Conservation (phyloP, 35 echinoderm and acorn worm genomes). For the Diadema setosum region DNA sequence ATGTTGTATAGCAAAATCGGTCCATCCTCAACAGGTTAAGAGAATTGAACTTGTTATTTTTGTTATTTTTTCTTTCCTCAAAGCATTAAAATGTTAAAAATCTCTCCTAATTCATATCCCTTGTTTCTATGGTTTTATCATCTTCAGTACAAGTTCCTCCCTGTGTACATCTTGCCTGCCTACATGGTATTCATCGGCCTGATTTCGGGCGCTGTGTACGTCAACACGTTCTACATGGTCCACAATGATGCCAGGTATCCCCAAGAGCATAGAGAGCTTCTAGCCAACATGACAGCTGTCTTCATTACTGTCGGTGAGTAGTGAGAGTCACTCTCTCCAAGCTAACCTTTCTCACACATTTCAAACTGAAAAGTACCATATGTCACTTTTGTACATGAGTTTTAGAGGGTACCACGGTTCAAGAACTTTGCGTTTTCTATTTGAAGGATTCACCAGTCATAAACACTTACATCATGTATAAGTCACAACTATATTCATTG, state of each 20-base stretch:
- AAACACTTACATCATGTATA: not conserved
- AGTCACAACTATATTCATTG: not conserved
- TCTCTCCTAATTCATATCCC: not conserved
- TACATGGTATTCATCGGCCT: conserved; percentile 77
- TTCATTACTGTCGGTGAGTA: conserved; percentile 88
- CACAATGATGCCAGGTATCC: conserved; percentile 50
- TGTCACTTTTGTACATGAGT: not conserved
- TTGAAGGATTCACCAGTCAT: not conserved
- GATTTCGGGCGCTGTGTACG: conserved; percentile 72
- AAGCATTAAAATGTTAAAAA: too few species aligned
- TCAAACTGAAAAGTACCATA: not conserved
- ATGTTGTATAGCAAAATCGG: too few species aligned
- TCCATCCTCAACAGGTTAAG: too few species aligned
- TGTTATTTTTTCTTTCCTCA: too few species aligned
- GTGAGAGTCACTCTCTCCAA: too few species aligned
- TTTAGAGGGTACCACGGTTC: not conserved
- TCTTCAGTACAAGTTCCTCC: conserved; percentile 56
- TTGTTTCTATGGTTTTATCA: not conserved
- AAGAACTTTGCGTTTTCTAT: not conserved
- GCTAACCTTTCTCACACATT: too few species aligned
- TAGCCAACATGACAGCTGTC: conserved; percentile 64
- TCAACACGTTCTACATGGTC: conserved; percentile 87
- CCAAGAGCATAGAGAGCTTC: conserved; percentile 54
- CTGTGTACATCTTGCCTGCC: conserved; percentile 53
- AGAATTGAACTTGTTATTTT: too few species aligned